Evolutionary conservation across 2,113 vertebrate species (phyloP).

Genomic region (Speoplatyrhinus poulsoni): DNA sequence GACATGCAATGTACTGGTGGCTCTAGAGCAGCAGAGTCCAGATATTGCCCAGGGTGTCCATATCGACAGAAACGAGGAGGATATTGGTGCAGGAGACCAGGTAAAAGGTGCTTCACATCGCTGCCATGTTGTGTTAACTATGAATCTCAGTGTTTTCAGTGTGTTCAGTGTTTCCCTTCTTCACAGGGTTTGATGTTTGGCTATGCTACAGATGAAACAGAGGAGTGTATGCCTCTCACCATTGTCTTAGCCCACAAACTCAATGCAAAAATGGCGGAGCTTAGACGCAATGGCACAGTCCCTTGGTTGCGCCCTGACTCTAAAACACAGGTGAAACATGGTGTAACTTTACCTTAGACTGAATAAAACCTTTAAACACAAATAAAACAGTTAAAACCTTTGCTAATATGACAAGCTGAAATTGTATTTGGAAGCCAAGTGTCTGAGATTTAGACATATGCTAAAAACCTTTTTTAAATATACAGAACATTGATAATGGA

Average conservation of each 20-base stretch:
- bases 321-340: conserved; percentile 87
- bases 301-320: conserved; percentile 94
- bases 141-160: too few relatives aligned
- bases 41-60: conserved; percentile 97
- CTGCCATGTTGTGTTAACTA: too few relatives aligned
- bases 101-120: conserved; percentile 58
- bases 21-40: conserved; percentile 94
- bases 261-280: conserved; percentile 89
- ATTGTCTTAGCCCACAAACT: conserved; percentile 93
- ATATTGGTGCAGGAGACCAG: conserved; percentile 96
- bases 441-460: too few relatives aligned
- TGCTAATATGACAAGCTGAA: too few relatives aligned
- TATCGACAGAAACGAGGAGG: conserved; percentile 86
- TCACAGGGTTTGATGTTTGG: conserved; percentile 95
- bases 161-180: not conserved
- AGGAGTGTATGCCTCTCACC: conserved; percentile 96
- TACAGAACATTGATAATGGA: too few relatives aligned
- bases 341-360: not conserved
- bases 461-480: too few relatives aligned
- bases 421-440: too few relatives aligned
- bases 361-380: not conserved
- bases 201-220: conserved; percentile 95
- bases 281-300: conserved; percentile 81
- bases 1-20: conserved; percentile 95
- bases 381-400: too few relatives aligned